Percentiles rank a stretch among this genome's conserved stretches.
Evolutionary conservation across 2,797 vertebrate genomes (phyloP).

Genomic region (Tiaroga cobitis): DNA sequence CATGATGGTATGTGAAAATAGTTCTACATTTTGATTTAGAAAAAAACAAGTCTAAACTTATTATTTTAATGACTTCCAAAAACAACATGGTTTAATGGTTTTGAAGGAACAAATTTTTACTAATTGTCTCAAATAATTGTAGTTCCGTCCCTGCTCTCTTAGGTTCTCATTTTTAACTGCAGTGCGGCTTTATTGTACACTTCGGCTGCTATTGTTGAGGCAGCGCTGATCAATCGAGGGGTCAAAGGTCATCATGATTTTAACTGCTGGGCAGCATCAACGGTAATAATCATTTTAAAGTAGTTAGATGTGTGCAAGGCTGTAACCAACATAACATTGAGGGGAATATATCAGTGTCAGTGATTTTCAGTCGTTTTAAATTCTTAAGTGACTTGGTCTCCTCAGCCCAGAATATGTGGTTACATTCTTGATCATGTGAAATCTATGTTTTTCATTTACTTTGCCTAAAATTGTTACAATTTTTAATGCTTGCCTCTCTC

Average conservation of each 20-base stretch:
- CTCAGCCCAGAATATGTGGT: not conserved
- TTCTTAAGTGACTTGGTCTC: not conserved
- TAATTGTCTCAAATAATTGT: slow-evolving; percentile 1
- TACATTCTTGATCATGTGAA: not conserved
- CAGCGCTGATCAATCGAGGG: slow-evolving; percentile 74
- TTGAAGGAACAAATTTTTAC: not conserved
- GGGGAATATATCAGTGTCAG: not conserved
- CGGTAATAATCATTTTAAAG: slow-evolving; percentile 67
- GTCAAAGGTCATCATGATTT: slow-evolving; percentile 75
- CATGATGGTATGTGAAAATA: not conserved
- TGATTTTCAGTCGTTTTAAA: not conserved
- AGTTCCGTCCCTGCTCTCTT: not conserved
- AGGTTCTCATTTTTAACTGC: slow-evolving; percentile 83
- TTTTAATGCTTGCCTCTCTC: not conserved
- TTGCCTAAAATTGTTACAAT: not conserved
- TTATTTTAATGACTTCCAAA: not conserved
- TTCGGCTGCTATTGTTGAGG: slow-evolving; percentile 81
- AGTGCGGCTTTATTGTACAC: slow-evolving; percentile 82
- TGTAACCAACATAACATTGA: not conserved
- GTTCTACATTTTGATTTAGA: not conserved
- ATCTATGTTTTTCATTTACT: not conserved
- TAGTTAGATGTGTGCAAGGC: not conserved
- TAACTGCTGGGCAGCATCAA: slow-evolving; percentile 85
- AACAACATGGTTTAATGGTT: not conserved
- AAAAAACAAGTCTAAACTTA: not conserved